Conservation (phyloP, 2,888 invertebrate genomes). For the Hoplodrina blanda region DNA sequence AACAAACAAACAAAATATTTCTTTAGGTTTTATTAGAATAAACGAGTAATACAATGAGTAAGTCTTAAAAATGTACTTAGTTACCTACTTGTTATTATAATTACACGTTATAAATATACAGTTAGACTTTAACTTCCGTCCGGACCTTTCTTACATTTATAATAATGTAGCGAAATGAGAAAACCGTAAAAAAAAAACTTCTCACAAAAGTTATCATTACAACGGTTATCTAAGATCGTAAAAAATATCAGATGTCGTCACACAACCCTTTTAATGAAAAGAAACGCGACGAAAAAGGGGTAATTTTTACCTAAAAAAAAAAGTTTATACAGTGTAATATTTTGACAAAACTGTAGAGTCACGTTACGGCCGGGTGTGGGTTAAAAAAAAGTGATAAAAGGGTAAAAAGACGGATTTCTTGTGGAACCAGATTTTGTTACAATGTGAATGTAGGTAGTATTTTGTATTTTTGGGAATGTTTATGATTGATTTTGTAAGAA, state of each 20-base stretch:
- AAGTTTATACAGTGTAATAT: conserved; percentile 85
- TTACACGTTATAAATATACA: conserved; percentile 37
- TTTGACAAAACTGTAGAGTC: conserved; percentile 88
- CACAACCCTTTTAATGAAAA: conserved; percentile 73
- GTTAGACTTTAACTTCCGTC: conserved; percentile 53
- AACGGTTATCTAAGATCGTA: conserved; percentile 79
- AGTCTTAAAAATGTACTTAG: neutral
- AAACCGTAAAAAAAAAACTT: conserved; percentile 53
- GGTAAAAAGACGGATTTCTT: conserved; percentile 65
- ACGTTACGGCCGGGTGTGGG: conserved; percentile 78
- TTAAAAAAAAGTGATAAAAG: conserved; percentile 64
- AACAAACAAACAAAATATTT: too few species aligned
- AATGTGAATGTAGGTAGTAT: conserved; percentile 36
- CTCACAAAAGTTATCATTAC: conserved; percentile 72
- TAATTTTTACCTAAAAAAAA: conserved; percentile 77
- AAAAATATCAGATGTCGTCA: conserved; percentile 81
- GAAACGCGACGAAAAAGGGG: conserved; percentile 74
- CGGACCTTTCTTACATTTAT: conserved; percentile 31
- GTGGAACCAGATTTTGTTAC: conserved; percentile 62
- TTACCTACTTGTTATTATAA: conserved; percentile 2
- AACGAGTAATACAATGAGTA: too few species aligned
- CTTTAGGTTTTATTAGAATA: too few species aligned
- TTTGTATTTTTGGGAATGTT: conserved; percentile 33
- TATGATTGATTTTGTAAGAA: conserved; percentile 40
- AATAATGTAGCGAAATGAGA: conserved; percentile 51